These are phyloP conservation scores for Eilema depressum DNA, from an alignment of 2,888 invertebrate species.

Conservation along the genomic window DNA sequence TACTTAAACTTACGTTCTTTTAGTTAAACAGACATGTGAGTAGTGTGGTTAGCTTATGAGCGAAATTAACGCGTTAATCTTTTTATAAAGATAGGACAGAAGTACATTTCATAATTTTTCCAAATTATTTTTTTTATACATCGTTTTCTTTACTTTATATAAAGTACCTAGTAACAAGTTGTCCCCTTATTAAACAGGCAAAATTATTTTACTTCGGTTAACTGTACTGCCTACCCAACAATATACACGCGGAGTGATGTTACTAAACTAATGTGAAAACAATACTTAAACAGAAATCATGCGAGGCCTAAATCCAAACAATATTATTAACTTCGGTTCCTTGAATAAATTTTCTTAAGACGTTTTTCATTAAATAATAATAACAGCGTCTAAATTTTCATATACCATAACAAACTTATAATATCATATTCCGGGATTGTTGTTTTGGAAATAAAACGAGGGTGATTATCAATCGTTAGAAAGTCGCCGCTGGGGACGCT, in stretches of 20 bases:
- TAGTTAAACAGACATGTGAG: neutral
- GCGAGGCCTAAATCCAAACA: constrained; percentile 10
- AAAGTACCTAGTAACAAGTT: neutral
- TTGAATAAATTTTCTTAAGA: neutral
- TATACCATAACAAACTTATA: constrained; percentile 9
- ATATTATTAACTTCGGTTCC: neutral
- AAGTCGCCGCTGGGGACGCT: neutral
- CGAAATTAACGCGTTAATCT: neutral
- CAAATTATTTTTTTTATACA: neutral
- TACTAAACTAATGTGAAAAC: neutral
- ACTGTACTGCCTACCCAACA: neutral
- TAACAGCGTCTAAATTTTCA: constrained; percentile 11
- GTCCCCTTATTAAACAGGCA: neutral
- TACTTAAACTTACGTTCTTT: neutral
- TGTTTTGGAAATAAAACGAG: constrained; percentile 8
- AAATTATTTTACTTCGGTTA: constrained; percentile 8
- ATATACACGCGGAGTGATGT: constrained; percentile 5
- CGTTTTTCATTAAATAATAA: constrained; percentile 6
- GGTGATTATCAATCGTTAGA: neutral
- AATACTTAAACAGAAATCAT: constrained; percentile 1
- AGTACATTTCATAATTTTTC: neutral
- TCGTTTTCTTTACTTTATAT: neutral
- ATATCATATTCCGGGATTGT: neutral
- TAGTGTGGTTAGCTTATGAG: neutral
- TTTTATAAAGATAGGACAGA: neutral